phyloP scores from a whole-genome alignment of 2,888 invertebrate species.

The Metalampra italica region DNA sequence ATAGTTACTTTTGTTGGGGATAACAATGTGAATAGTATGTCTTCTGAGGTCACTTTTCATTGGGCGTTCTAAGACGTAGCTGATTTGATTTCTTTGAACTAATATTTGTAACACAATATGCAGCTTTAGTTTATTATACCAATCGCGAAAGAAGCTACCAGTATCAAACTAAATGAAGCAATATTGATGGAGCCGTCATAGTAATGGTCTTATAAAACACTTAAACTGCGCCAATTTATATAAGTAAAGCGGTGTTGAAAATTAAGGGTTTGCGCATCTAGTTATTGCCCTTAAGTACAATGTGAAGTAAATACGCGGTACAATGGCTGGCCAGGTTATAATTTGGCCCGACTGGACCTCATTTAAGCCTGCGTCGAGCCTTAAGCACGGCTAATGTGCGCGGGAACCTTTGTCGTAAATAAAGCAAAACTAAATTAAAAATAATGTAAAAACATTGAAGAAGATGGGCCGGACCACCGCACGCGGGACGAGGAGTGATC shows the following conservation, averaged over 20 bases:
- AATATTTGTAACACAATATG: slow-evolving; percentile 6
- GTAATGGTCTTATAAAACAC: slow-evolving; percentile 39
- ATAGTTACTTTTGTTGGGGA: slow-evolving; percentile 16
- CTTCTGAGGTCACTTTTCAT: slow-evolving; percentile 31
- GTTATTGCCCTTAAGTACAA: slow-evolving; percentile 77
- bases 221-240: slow-evolving; percentile 48
- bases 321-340: slow-evolving; percentile 60
- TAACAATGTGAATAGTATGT: slow-evolving; percentile 23
- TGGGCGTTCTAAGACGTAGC: slow-evolving; percentile 31
- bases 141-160: background rate
- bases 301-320: slow-evolving; percentile 72
- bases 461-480: slow-evolving; percentile 65
- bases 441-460: slow-evolving; percentile 68
- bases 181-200: slow-evolving; percentile 33
- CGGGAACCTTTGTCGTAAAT: slow-evolving; percentile 62
- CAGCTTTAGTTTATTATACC: background rate
- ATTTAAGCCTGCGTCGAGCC: slow-evolving; percentile 62
- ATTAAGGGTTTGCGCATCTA: slow-evolving; percentile 62
- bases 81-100: slow-evolving; percentile 22
- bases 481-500: slow-evolving; percentile 56
- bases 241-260: slow-evolving; percentile 53
- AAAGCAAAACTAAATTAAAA: slow-evolving; percentile 69
- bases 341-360: slow-evolving; percentile 71
- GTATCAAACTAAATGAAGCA: slow-evolving; percentile 23
- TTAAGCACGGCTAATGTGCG: slow-evolving; percentile 60